These are phyloP conservation scores for Cepaea nemoralis DNA, from an alignment of 1,140 invertebrate genomes.

Conservation along the genomic window DNA sequence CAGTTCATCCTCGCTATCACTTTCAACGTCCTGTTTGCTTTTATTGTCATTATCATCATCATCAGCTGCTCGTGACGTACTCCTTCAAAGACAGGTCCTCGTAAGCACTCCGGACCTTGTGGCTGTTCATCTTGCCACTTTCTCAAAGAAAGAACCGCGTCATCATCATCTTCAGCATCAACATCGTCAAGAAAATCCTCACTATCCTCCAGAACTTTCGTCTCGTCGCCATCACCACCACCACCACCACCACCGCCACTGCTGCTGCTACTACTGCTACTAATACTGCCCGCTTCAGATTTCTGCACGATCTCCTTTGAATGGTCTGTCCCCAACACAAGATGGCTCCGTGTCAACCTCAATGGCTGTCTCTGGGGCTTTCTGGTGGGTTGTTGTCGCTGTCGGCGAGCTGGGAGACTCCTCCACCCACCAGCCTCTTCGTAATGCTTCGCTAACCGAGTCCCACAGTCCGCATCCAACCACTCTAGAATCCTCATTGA, in stretches of 20 bases:
- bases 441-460: constrained; percentile 27
- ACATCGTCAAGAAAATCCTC: constrained; percentile 2
- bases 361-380: constrained; percentile 3
- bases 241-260: neutral
- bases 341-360: constrained; percentile 16
- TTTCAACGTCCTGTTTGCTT: too few species aligned
- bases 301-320: neutral
- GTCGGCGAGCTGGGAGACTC: neutral
- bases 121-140: constrained; percentile 25
- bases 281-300: constrained; percentile 5
- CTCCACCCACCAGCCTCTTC: constrained; percentile 33
- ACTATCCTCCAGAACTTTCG: constrained; percentile 23
- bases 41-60: too few species aligned
- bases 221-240: neutral
- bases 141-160: constrained; percentile 20
- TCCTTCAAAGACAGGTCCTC: constrained; percentile 34
- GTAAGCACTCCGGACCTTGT: neutral
- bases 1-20: constrained; percentile 33
- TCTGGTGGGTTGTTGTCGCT: neutral
- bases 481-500: constrained; percentile 37
- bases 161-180: constrained; percentile 18
- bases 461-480: constrained; percentile 36
- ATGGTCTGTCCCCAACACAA: neutral
- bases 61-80: constrained; percentile 37
- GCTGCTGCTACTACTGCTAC: too few species aligned